Evolutionary conservation across 1,140 invertebrate genomes (phyloP).

Genomic region (Ceratoteleas bidentatus): DNA sequence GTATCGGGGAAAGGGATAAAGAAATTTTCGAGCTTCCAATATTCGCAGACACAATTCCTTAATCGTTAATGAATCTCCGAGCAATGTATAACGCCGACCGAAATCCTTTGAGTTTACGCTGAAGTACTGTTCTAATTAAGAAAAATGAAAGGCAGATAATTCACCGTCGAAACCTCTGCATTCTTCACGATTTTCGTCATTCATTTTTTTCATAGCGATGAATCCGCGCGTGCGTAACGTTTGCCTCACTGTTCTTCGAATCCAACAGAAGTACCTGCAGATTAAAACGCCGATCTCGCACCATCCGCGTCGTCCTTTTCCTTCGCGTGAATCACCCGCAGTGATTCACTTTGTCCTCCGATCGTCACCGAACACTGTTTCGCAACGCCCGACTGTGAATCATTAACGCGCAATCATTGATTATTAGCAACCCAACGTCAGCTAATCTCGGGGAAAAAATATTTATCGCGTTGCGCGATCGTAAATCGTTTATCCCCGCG

Average conservation of each 20-base stretch:
- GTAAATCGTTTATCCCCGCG: slow-evolving; percentile 43
- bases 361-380: slow-evolving; percentile 44
- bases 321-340: slow-evolving; percentile 13
- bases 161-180: no score
- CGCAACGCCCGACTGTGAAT: slow-evolving; percentile 32
- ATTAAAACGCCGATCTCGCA: neutral
- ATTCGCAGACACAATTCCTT: neutral
- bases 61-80: slow-evolving; percentile 18
- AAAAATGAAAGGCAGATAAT: no score
- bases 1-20: neutral
- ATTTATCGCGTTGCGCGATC: slow-evolving; percentile 23
- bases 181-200: no score
- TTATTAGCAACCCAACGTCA: slow-evolving; percentile 33
- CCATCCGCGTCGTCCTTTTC: neutral
- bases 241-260: neutral
- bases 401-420: slow-evolving; percentile 41
- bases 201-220: no score
- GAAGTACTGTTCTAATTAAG: no score
- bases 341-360: slow-evolving; percentile 34
- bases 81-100: neutral
- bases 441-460: slow-evolving; percentile 26
- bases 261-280: neutral
- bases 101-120: neutral
- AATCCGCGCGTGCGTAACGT: no score
- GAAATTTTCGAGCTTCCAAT: slow-evolving; percentile 1